Evolutionary conservation across 2,888 invertebrate species (phyloP).

Genomic region (Ornithoptera alexandrae): DNA sequence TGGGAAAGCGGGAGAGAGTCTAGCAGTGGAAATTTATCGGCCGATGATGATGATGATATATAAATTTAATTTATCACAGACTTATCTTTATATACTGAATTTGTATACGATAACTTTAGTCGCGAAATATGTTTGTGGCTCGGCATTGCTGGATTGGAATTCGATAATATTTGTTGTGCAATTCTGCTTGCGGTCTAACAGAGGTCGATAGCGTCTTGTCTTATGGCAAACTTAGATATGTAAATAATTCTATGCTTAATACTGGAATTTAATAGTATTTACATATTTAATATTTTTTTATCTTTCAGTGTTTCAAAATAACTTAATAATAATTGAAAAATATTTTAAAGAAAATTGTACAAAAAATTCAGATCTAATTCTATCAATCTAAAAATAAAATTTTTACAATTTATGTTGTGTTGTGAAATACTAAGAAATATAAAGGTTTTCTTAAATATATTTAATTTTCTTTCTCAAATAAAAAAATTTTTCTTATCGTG

Average conservation of each 20-base stretch:
- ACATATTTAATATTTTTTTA: neutral
- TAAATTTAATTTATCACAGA: neutral
- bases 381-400: too few relatives aligned
- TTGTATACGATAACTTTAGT: neutral
- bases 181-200: conserved; percentile 13
- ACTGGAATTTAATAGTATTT: neutral
- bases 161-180: conserved; percentile 9
- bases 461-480: too few relatives aligned
- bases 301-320: too few relatives aligned
- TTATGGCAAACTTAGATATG: neutral
- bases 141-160: neutral
- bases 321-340: too few relatives aligned
- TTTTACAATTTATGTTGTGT: too few relatives aligned
- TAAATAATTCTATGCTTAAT: neutral
- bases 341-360: too few relatives aligned
- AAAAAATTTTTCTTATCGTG: too few relatives aligned
- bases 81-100: neutral
- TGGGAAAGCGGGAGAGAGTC: too few relatives aligned
- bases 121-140: conserved; percentile 17
- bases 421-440: too few relatives aligned
- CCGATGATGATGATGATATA: neutral
- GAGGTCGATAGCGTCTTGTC: conserved; percentile 10
- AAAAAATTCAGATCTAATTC: too few relatives aligned
- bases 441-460: too few relatives aligned
- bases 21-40: too few relatives aligned